These are phyloP conservation scores for Fulica atra DNA, from an alignment of 2,113 vertebrate species.

Conservation along the genomic window DNA sequence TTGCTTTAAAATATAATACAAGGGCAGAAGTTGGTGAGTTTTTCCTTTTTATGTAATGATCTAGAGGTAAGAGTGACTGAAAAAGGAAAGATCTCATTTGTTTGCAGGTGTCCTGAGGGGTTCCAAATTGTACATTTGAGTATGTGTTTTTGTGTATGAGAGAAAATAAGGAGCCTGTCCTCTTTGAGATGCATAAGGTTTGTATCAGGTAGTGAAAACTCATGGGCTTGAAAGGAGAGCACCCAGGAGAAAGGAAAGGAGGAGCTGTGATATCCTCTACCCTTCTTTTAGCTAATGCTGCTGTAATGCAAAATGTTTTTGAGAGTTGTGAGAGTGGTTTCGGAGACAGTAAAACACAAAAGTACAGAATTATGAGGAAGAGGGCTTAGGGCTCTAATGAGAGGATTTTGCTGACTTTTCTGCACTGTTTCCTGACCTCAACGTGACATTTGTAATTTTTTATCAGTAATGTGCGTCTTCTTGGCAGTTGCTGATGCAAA, in stretches of 20 bases:
- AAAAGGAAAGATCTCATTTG: background rate
- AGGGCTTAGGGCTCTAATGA: background rate
- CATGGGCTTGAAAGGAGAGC: background rate
- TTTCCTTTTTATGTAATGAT: background rate
- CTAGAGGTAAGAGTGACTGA: background rate
- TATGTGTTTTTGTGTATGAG: background rate
- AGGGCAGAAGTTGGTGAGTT: background rate
- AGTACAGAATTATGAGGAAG: background rate
- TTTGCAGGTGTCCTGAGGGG: background rate
- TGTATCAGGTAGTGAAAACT: background rate
- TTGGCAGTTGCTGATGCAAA: background rate
- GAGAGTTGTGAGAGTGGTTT: background rate
- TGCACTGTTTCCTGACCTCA: background rate
- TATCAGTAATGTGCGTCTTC: background rate
- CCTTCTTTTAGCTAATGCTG: background rate
- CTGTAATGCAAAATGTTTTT: background rate
- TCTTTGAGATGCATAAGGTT: background rate
- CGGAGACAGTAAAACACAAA: background rate
- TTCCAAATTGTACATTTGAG: background rate
- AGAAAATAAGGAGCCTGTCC: background rate
- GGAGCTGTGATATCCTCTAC: background rate
- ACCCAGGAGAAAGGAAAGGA: background rate
- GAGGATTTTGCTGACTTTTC: background rate
- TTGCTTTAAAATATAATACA: background rate
- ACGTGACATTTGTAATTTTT: background rate